Evolutionary conservation across 2,888 invertebrate genomes (phyloP).

Genomic region (Caenorhabditis sulstoni): DNA sequence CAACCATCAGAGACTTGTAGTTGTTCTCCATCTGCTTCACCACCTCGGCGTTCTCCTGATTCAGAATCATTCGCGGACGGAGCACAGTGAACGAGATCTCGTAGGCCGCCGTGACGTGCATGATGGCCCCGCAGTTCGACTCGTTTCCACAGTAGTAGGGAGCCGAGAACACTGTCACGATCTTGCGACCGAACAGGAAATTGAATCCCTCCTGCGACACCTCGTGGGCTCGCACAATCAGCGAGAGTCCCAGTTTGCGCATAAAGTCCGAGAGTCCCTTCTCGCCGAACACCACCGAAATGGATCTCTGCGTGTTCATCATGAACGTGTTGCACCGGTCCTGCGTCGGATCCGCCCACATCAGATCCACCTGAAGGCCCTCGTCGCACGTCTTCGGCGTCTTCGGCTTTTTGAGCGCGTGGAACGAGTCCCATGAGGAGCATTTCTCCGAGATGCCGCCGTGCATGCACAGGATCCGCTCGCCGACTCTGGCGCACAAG

Average conservation of each 20-base stretch:
- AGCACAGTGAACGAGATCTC: slow-evolving; percentile 55
- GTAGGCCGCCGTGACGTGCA: slow-evolving; percentile 42
- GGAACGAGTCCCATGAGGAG: slow-evolving; percentile 64
- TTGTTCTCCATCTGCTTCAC: slow-evolving; percentile 49
- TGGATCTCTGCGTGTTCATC: slow-evolving; percentile 58
- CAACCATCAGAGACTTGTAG: slow-evolving; percentile 40
- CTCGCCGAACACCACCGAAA: slow-evolving; percentile 72
- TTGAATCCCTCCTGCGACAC: slow-evolving; percentile 69
- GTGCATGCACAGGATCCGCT: slow-evolving; percentile 70
- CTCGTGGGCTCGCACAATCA: slow-evolving; percentile 77
- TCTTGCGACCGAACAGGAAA: slow-evolving; percentile 63
- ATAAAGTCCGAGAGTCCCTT: slow-evolving; percentile 66
- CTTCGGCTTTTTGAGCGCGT: slow-evolving; percentile 56
- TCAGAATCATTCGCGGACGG: slow-evolving; percentile 47
- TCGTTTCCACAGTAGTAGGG: slow-evolving; percentile 76
- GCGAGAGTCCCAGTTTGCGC: slow-evolving; percentile 64
- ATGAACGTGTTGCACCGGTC: slow-evolving; percentile 51
- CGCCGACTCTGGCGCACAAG: slow-evolving; percentile 67
- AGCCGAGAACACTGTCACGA: slow-evolving; percentile 77
- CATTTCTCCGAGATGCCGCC: slow-evolving; percentile 73
- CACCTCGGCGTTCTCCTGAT: slow-evolving; percentile 31
- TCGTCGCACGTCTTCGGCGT: slow-evolving; percentile 67
- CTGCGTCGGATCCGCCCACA: slow-evolving; percentile 75
- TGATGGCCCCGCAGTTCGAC: slow-evolving; percentile 73
- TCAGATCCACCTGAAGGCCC: slow-evolving; percentile 71